phyloP scores from a whole-genome alignment of 2,113 vertebrate species.

The Anolis carolinensis region DNA sequence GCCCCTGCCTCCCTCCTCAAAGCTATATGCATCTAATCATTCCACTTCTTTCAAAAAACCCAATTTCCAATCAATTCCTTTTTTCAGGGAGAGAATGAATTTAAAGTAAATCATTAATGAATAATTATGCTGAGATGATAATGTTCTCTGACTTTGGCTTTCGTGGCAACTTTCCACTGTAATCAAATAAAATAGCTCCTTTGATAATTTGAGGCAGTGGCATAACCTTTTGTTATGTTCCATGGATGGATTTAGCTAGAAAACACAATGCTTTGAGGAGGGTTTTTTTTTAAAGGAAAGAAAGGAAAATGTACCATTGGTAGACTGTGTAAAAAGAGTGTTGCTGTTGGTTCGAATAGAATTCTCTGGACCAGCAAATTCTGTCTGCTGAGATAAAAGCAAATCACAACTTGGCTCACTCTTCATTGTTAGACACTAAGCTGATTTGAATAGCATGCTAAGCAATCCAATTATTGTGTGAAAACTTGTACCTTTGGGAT shows the following conservation, averaged over 20 bases:
- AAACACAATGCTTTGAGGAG: conserved; percentile 16
- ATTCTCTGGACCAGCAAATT: not conserved
- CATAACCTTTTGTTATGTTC: conserved; percentile 46
- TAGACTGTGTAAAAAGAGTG: not conserved
- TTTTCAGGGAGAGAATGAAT: conserved; percentile 37
- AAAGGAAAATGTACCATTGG: not conserved
- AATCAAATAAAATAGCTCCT: conserved; percentile 59
- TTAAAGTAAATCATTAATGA: conserved; percentile 43
- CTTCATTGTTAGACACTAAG: not conserved
- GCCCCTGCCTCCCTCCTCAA: conserved; percentile 22
- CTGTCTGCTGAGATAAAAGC: not conserved
- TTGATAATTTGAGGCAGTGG: conserved; percentile 29
- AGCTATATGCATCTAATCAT: conserved; percentile 11
- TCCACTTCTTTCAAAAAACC: conserved; percentile 38
- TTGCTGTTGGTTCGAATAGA: conserved; percentile 18
- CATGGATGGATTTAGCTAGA: conserved; percentile 38
- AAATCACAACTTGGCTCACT: not conserved
- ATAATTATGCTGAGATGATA: conserved; percentile 29
- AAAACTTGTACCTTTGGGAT: not conserved
- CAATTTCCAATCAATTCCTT: conserved; percentile 20
- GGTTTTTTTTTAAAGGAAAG: rapidly evolving
- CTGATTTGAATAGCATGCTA: conserved; percentile 5
- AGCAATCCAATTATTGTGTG: conserved; percentile 3
- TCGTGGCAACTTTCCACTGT: conserved; percentile 30
- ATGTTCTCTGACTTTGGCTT: conserved; percentile 27